A percentile compares a stretch with the other conserved stretches of the same genome.
phyloP scores from a whole-genome alignment of 2,888 invertebrate genomes.

The Drosophila mimica region DNA sequence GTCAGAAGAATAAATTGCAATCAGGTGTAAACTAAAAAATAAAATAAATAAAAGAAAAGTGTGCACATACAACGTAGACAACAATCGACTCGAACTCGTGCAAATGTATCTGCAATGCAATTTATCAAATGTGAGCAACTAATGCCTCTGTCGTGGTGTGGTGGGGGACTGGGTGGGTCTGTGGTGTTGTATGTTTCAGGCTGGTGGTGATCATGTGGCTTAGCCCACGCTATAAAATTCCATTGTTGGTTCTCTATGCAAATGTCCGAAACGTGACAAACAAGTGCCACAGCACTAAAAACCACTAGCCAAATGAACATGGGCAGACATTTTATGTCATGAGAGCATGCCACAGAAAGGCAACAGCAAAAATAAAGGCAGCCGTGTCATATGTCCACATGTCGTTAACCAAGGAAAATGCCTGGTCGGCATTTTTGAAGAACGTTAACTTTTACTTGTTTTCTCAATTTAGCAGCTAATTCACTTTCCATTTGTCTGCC shows the following conservation, averaged over 20 bases:
- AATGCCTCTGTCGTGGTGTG: conserved; percentile 5
- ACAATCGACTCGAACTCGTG: conserved; percentile 37
- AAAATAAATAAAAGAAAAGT: conserved; percentile 6
- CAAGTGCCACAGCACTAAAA: conserved; percentile 50
- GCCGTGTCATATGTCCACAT: conserved; percentile 18
- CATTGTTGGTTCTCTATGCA: conserved; percentile 65
- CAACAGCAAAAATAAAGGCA: conserved; percentile 26
- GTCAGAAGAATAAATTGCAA: conserved; percentile 61
- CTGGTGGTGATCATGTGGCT: conserved; percentile 41
- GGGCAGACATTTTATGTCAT: conserved; percentile 55
- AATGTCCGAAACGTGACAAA: conserved; percentile 74
- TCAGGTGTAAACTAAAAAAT: conserved; percentile 52
- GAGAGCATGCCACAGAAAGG: conserved; percentile 50
- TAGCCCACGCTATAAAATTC: conserved; percentile 66
- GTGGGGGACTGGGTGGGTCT: conserved; percentile 9
- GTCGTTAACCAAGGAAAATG: conserved; percentile 35
- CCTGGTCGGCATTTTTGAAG: conserved; percentile 23
- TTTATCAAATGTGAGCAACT: conserved; percentile 40
- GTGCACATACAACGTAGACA: conserved; percentile 17
- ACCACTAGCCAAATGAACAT: conserved; percentile 34
- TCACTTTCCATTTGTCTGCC: conserved; percentile 51
- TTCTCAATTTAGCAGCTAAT: conserved; percentile 36
- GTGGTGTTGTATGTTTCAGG: conserved; percentile 13
- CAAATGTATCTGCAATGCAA: conserved; percentile 52
- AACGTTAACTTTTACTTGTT: conserved; percentile 55